Evolutionary conservation across 2,113 vertebrate genomes (phyloP).

Genomic region (Scortum barcoo): DNA sequence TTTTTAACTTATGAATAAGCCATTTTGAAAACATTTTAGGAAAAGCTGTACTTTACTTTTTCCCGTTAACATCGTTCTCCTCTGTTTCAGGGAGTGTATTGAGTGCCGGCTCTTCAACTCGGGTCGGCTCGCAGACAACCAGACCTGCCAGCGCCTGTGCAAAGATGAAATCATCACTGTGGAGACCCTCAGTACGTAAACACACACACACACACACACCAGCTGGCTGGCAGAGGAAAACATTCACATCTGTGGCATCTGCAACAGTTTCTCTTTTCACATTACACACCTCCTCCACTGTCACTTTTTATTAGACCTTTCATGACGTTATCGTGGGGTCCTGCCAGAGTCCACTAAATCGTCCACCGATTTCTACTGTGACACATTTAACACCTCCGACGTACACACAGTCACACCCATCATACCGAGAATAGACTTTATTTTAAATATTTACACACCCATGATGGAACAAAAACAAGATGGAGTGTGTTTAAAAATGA

Average conservation of each 20-base stretch:
- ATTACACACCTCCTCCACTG: slow-evolving; percentile 2
- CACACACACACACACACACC: slow-evolving; percentile 7
- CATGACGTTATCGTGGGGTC: neutral
- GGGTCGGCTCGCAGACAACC: slow-evolving; percentile 91
- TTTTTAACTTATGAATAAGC: too few relatives aligned
- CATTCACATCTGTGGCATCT: slow-evolving; percentile 50
- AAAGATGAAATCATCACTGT: slow-evolving; percentile 93
- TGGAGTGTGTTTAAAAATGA: neutral
- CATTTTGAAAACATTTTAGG: neutral
- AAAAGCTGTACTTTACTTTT: neutral
- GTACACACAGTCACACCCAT: neutral
- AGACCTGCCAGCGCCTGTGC: slow-evolving; percentile 95
- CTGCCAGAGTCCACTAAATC: neutral
- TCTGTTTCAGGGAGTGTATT: slow-evolving; percentile 90
- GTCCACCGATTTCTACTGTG: slow-evolving; percentile 10
- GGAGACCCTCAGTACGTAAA: slow-evolving; percentile 90
- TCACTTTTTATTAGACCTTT: slow-evolving; percentile 35
- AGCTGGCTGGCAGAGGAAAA: slow-evolving; percentile 29
- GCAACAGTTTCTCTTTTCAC: slow-evolving; percentile 30
- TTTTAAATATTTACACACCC: neutral
- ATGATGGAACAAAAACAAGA: neutral
- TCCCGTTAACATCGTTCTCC: neutral
- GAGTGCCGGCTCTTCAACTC: slow-evolving; percentile 93
- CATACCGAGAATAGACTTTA: neutral
- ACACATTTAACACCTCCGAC: slow-evolving; percentile 2